Evolutionary conservation across 1,140 invertebrate species (phyloP).

Genomic region (Papilio aristodemus): DNA sequence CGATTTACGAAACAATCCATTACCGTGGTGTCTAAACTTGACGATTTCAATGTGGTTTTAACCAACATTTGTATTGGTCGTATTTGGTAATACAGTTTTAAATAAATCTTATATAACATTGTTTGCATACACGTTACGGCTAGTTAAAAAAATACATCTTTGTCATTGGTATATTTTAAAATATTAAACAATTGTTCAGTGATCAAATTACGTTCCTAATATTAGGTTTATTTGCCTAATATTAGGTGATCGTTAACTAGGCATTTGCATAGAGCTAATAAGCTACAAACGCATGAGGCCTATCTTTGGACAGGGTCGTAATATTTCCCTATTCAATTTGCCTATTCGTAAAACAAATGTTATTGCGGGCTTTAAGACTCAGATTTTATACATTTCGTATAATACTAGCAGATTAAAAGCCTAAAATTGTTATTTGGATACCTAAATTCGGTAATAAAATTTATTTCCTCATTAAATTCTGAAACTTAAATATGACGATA

Average conservation of each 20-base stretch:
- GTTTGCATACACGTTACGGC: background rate
- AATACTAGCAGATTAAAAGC: no score
- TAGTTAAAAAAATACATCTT: background rate
- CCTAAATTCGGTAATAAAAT: background rate
- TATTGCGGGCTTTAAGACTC: no score
- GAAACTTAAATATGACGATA: background rate
- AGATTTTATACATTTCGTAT: no score
- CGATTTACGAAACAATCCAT: constrained; percentile 1
- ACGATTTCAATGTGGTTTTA: constrained; percentile 16
- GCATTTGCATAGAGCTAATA: no score
- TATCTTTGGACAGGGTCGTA: no score
- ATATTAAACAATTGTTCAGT: background rate
- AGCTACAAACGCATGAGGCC: no score
- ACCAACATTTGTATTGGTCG: background rate
- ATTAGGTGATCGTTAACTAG: no score
- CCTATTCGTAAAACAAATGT: no score
- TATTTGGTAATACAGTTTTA: constrained; percentile 15
- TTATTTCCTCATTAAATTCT: background rate
- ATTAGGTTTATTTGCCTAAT: no score
- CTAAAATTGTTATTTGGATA: no score
- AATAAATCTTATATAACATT: background rate
- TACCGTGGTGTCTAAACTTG: constrained; percentile 4
- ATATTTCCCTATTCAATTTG: no score
- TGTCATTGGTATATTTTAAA: background rate
- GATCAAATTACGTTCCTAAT: background rate